phyloP scores from a whole-genome alignment of 2,888 invertebrate species.

The Argyresthia albistria region DNA sequence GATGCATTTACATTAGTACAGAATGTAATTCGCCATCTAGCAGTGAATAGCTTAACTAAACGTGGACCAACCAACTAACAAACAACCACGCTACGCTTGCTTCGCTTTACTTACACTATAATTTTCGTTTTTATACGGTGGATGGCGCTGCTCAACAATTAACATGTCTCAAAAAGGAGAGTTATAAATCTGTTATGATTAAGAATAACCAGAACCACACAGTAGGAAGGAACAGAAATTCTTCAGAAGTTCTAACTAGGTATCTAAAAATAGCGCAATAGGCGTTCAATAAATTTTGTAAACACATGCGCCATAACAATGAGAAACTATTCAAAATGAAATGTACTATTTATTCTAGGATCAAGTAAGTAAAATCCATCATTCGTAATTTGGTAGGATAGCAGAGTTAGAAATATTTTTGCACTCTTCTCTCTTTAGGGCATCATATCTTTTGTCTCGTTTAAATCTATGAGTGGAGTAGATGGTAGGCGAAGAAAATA shows the following conservation, averaged over 20 bases:
- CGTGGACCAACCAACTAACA: too few relatives aligned
- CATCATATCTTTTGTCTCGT: constrained; percentile 18
- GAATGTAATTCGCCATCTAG: too few relatives aligned
- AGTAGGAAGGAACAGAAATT: not conserved
- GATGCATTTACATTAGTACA: too few relatives aligned
- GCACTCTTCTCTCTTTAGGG: constrained; percentile 21
- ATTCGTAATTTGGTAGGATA: constrained; percentile 25
- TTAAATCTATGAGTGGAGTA: constrained; percentile 13
- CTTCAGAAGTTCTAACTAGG: not conserved
- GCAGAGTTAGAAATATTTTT: constrained; percentile 14
- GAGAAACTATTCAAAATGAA: not conserved
- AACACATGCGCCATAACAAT: constrained; percentile 50
- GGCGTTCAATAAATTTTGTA: constrained; percentile 57
- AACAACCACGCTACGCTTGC: too few relatives aligned
- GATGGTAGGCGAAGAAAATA: constrained; percentile 30
- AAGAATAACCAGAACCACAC: too few relatives aligned
- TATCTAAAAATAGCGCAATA: constrained; percentile 49
- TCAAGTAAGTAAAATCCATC: not conserved
- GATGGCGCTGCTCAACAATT: too few relatives aligned
- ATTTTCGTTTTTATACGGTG: too few relatives aligned
- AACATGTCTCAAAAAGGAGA: too few relatives aligned
- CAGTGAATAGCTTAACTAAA: too few relatives aligned
- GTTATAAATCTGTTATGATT: too few relatives aligned
- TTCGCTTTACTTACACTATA: too few relatives aligned
- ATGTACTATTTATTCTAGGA: not conserved